Evolutionary conservation across 2,888 invertebrate species (phyloP), one percentile per base, ranked within the genome.

Genomic region (Aleiodes testaceus): DNA sequence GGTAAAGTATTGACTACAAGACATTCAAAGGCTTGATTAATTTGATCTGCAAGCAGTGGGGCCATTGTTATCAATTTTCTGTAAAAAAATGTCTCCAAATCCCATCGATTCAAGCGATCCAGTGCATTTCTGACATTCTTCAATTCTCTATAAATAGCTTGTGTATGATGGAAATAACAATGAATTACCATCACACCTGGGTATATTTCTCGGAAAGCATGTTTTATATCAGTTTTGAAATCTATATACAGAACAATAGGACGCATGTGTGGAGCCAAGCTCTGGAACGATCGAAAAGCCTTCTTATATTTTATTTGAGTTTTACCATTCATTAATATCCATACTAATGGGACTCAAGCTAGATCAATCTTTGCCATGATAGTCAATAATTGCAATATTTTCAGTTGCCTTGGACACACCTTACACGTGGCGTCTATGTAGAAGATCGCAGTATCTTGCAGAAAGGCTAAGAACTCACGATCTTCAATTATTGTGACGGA

Each of bases 291-390:
- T 22, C 22, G n/a, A 4, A 69, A 44, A 22, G 61, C 69, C 1
- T 36, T 2, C 2, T 22, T 1, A 47, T 69, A 69, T 4, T 63
- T 42, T 5, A 11, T 5, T 9, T 49, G 11, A 4, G 63, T 63
- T 61, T 69, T 69, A 42, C 42, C 1, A 2, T 11, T 16, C 69
- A 69, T 63, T 1, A 49, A 52, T 2, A 61, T 52, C 63, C 69
- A 69, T n/a, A 22, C 61, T 5, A 69, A 18, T 1, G 69, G 69
- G n/a, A 61, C 22, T 5, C 26, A 30, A 63, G 20, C n/a, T 12
- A 50, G 52, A 20, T 69, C 69, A 11, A 69, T 42, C 63, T 18
- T 3, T 36, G 20, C 63, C 69, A 69, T 63, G 4, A 69, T 63
- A 5, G 63, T 50, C 6, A 69, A 12, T 1, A 63, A n/a, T 30